Evolutionary conservation across 2,888 invertebrate species (phyloP), one percentile per base, ranked within the genome.

Genomic region (Thecocarcelia acutangulata): DNA sequence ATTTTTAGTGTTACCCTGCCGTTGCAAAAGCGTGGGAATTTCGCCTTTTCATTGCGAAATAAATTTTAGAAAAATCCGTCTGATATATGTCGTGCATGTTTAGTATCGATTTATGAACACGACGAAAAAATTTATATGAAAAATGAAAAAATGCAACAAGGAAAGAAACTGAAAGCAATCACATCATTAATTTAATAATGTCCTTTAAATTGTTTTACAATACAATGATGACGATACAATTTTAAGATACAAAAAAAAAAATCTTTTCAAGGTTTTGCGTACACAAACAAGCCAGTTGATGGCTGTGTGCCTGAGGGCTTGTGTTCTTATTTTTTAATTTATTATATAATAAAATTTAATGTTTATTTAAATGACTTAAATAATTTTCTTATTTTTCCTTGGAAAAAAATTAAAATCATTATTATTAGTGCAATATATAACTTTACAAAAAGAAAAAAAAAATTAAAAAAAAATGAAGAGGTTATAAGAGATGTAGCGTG

Each of bases 11-110:
- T n/a, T 44, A 4, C 42, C 42, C 17, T 13, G 48, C 17, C n/a
- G 0, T 15, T 15, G 28, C 9, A 61, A 17, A 74, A 78, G 74
- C 82, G 78, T 82, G 82, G 78, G 78, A 82, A 78, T 66, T 78
- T 75, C 42, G 19, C 59, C 78, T 78, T 82, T 59, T 59, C 37
- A 21, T 17, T 50, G 33, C 1, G 13, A 44, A 58, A 44, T 66
- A 28, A 56, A 42, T 40, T 50, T 15, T 13, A n/a, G n/a, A n/a
- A 17, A 56, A 74, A 75, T 52, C 48, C 42, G 69, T 63, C 68
- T 54, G 42, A 9, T 52, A 46, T 59, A 12, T 61, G 12, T n/a
- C 24, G 52, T 61, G 61, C 69, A 44, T 69, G 61, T 61, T 52
- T 21, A 46, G 37, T 61, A 61, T 61, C 3, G 52, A 42, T 6